Conservation (phyloP, 2,113 vertebrate species). For the Nibea albiflora region DNA sequence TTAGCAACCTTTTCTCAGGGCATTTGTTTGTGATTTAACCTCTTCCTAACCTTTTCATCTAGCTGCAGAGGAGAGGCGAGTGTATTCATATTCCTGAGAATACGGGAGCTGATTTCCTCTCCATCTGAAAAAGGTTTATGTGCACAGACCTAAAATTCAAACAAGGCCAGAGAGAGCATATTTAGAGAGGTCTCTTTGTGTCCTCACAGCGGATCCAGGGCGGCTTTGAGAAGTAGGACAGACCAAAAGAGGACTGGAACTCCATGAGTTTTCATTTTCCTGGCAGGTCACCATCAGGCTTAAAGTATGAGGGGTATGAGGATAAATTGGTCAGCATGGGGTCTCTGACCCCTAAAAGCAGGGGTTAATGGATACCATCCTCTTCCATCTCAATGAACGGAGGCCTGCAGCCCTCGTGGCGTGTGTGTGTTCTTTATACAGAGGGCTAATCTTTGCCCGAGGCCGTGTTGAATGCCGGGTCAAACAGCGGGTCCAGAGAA, state of each 20-base stretch:
- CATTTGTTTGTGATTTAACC: constrained; percentile 12
- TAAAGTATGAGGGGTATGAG: constrained; percentile 46
- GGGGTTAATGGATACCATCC: constrained; percentile 74
- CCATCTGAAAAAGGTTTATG: constrained; percentile 59
- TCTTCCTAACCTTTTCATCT: constrained; percentile 1
- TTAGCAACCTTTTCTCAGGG: neutral
- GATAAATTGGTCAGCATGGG: constrained; percentile 60
- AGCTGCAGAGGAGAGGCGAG: neutral
- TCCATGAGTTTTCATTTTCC: constrained; percentile 59
- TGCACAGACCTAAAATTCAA: constrained; percentile 54
- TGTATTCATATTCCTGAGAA: constrained; percentile 32
- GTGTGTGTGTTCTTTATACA: constrained; percentile 29
- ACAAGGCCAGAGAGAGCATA: constrained; percentile 55
- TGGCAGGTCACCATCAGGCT: constrained; percentile 62
- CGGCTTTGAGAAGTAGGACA: constrained; percentile 62
- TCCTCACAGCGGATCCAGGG: constrained; percentile 39
- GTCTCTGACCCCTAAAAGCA: constrained; percentile 59
- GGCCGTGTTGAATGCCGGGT: constrained; percentile 56
- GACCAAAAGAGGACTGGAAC: constrained; percentile 46
- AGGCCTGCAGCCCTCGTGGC: constrained; percentile 27
- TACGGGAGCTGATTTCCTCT: constrained; percentile 47
- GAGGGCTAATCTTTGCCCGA: constrained; percentile 57
- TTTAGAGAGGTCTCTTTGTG: constrained; percentile 52
- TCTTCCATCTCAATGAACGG: constrained; percentile 59
- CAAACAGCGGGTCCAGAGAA: constrained; percentile 57